Base-by-base conservation (phyloP, 2,888 invertebrate genomes). In the Apamea anceps region DNA sequence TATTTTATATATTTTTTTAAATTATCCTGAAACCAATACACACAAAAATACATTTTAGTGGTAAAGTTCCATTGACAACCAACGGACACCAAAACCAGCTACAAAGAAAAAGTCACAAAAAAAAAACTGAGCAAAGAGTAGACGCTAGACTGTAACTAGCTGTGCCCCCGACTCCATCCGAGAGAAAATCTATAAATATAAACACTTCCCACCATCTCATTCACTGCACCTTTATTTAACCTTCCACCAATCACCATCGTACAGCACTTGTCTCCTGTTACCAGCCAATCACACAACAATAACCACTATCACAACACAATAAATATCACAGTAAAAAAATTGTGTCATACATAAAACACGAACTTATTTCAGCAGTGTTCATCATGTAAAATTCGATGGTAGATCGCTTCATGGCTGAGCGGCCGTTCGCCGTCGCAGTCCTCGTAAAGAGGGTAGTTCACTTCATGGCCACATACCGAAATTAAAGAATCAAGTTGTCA, bases 391-490 rank as follows among this genome's bases (percentile, higher is more conserved):
- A 65, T 65, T 65, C 65, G 37, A 65, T 21, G n/a, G 37, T 42
- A 54, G 37, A 42, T n/a, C 37, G 37, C 21, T 67, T 95, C 90
- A 83, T 83, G 4, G 94, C 93, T 0, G 93, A 95, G 80, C 92
- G 89, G 18, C 94, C 21, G 12, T 54, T 28, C 54, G 1, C 45
- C 42, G 77, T 77, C 54, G 32, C 32, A 18, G 21, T 66, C 57
- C 32, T 71, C 51, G 37, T 54, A 51, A 51, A 28, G 28, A 65
- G 25, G 18, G 7, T 42, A 28, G 28, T 37, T 45, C 18, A 25
- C 28, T 72, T 48, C 8, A 45, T 45, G 57, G 25, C 72, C 32
- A 18, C n/a, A 4, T 48, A 45, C 42, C 42, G 10, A 18, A 7
- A 42, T 72, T 37, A 72, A 37, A 57, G 3, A 72, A 18, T 37